These are phyloP conservation scores for Siderastrea siderea DNA, from an alignment of 92 coral and sea anemone species.

Conservation along the genomic window DNA sequence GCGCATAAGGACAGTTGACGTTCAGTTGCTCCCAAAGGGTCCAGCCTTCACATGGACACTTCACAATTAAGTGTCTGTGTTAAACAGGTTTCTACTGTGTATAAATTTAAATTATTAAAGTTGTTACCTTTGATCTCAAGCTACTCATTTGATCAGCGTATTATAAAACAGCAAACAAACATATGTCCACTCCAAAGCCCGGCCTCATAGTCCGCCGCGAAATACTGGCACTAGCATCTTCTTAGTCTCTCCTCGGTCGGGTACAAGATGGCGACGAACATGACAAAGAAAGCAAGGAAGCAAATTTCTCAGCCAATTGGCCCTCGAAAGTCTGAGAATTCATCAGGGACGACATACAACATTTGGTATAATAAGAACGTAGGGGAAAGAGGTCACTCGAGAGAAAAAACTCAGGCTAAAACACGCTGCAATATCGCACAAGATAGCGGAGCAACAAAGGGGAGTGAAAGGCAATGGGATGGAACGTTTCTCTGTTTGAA, in stretches of 20 bases:
- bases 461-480: slow-evolving; percentile 59
- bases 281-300: slow-evolving; percentile 78
- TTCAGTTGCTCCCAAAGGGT: too few relatives aligned
- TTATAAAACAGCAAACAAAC: neutral
- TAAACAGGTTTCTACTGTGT: neutral
- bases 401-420: slow-evolving; percentile 56
- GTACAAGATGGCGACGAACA: slow-evolving; percentile 36
- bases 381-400: slow-evolving; percentile 77
- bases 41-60: neutral
- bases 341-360: slow-evolving; percentile 74
- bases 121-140: slow-evolving; percentile 77
- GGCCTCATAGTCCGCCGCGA: slow-evolving; percentile 1
- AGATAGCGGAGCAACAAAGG: slow-evolving; percentile 87
- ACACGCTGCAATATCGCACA: slow-evolving; percentile 74
- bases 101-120: neutral
- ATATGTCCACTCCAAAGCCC: neutral
- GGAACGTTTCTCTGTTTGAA: slow-evolving; percentile 77
- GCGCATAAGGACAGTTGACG: too few relatives aligned
- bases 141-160: slow-evolving; percentile 51
- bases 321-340: slow-evolving; percentile 73
- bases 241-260: slow-evolving; percentile 17
- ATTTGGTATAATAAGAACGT: slow-evolving; percentile 90
- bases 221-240: slow-evolving; percentile 22
- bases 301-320: slow-evolving; percentile 84
- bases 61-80: neutral